Percentiles rank a stretch among this genome's conserved stretches.
Conservation (phyloP, 2,797 vertebrate genomes). For the Neosalanx taihuensis region DNA sequence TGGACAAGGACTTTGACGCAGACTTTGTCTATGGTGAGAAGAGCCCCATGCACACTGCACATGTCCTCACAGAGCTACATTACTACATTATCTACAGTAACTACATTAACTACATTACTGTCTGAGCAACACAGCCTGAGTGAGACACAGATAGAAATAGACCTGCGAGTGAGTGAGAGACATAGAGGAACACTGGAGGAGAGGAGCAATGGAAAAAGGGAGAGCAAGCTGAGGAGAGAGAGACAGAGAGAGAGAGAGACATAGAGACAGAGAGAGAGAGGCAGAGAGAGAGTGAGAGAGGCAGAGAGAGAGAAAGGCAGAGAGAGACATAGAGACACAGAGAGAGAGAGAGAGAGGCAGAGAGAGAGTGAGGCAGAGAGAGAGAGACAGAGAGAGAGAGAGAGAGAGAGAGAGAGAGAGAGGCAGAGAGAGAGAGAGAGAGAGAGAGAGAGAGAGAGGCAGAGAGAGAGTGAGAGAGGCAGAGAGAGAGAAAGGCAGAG, state of each 20-base stretch:
- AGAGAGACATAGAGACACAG: slow-evolving; percentile 6
- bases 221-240: too few relatives aligned
- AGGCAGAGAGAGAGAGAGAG: slow-evolving; percentile 14
- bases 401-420: slow-evolving; percentile 26
- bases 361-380: slow-evolving; percentile 27
- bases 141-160: not conserved
- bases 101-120: too few relatives aligned
- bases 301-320: not conserved
- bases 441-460: too few relatives aligned
- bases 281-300: too few relatives aligned
- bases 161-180: slow-evolving; percentile 1
- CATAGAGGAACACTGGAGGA: slow-evolving; percentile 12
- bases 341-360: slow-evolving; percentile 19
- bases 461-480: too few relatives aligned
- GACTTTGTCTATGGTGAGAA: too few relatives aligned
- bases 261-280: too few relatives aligned
- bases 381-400: slow-evolving; percentile 39
- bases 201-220: slow-evolving; percentile 14
- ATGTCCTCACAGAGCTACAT: too few relatives aligned
- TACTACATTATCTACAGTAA: too few relatives aligned
- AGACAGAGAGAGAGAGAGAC: too few relatives aligned
- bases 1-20: too few relatives aligned
- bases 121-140: not conserved
- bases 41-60: too few relatives aligned
- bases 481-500: not conserved